phyloP scores from a whole-genome alignment of 2,797 vertebrate species.

The Kryptopterus vitreolus region DNA sequence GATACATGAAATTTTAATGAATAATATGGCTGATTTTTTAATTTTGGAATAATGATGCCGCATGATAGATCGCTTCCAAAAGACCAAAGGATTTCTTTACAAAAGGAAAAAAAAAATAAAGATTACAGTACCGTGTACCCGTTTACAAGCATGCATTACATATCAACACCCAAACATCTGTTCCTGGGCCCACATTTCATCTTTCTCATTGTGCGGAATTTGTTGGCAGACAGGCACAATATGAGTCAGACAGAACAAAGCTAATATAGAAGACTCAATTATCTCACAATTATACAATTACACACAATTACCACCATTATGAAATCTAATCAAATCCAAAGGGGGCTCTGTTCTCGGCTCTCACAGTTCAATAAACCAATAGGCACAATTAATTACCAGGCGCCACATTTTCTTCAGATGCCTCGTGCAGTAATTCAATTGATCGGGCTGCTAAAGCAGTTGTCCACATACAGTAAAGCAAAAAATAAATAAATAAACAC shows the following conservation, averaged over 20 bases:
- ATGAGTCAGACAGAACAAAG: conserved; percentile 14
- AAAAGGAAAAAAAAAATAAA: too few relatives aligned
- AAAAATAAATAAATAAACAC: background rate
- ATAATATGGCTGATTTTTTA: background rate
- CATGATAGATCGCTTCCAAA: background rate
- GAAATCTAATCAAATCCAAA: conserved; percentile 12
- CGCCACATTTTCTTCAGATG: background rate
- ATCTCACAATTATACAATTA: conserved; percentile 26
- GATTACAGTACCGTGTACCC: background rate
- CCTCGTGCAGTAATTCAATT: background rate
- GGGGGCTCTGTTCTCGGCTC: conserved; percentile 12
- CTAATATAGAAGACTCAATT: conserved; percentile 23
- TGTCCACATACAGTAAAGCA: background rate
- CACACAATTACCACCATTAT: conserved; percentile 5
- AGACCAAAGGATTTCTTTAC: background rate
- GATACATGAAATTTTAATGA: background rate
- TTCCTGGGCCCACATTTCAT: background rate
- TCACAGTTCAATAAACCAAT: conserved; percentile 23
- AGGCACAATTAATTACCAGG: conserved; percentile 16
- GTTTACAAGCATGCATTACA: background rate
- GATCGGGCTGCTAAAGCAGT: background rate
- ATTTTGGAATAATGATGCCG: background rate
- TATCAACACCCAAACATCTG: conserved; percentile 6
- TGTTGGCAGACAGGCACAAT: conserved; percentile 14
- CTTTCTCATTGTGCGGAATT: background rate